Conservation (phyloP, 2,113 vertebrate genomes). For the human (Homo sapiens) region DNA sequence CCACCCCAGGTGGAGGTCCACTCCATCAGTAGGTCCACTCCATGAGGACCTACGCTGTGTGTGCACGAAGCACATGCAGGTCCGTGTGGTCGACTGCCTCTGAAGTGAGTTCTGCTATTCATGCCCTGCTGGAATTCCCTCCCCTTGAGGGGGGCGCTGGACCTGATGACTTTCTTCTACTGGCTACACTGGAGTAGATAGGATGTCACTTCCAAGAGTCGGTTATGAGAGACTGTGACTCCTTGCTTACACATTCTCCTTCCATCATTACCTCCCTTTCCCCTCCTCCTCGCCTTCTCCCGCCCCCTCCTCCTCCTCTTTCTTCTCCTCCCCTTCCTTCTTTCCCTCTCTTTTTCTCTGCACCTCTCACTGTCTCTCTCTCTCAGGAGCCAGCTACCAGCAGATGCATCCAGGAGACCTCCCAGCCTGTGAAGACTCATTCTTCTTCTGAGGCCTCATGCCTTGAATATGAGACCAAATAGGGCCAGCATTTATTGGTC, state of each 20-base stretch:
- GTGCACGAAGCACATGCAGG: fast-evolving
- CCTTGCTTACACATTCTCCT: neutral
- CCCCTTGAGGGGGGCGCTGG: neutral
- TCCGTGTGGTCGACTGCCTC: neutral
- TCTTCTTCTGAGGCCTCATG: conserved; percentile 8
- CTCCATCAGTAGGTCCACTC: too few relatives aligned
- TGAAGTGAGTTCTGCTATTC: neutral
- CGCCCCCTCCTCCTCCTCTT: fast-evolving
- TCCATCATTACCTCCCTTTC: fast-evolving
- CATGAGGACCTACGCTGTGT: too few relatives aligned
- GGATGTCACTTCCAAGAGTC: neutral
- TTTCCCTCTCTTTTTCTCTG: too few relatives aligned
- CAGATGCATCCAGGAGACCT: conserved; percentile 30
- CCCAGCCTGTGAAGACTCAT: conserved; percentile 24
- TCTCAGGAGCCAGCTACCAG: neutral
- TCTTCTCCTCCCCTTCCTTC: fast-evolving
- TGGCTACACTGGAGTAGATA: neutral
- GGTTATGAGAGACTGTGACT: too few relatives aligned
- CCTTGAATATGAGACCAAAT: neutral
- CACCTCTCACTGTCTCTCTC: fast-evolving
- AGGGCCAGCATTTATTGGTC: conserved; percentile 28
- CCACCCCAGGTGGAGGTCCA: too few relatives aligned
- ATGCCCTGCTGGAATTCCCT: too few relatives aligned
- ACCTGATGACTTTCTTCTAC: neutral
- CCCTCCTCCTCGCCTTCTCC: fast-evolving